phyloP scores from a whole-genome alignment of 2,113 vertebrate species.

The Myxocyprinus asiaticus region DNA sequence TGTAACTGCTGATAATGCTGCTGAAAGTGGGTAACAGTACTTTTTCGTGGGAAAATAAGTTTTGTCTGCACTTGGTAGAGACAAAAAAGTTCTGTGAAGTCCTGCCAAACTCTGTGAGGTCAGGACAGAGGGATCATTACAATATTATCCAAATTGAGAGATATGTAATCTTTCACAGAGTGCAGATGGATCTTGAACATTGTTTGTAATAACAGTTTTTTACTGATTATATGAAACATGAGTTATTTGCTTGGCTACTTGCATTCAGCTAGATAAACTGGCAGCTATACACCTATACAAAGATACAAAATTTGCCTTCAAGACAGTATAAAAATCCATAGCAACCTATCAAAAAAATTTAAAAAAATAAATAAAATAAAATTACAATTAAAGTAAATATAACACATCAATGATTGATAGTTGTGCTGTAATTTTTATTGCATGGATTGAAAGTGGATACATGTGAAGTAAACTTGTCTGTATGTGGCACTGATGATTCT shows the following conservation, averaged over 20 bases:
- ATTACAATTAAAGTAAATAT: constrained; percentile 35
- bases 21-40: neutral
- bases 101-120: too few relatives aligned
- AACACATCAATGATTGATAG: constrained; percentile 42
- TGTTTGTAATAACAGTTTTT: neutral
- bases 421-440: constrained; percentile 74
- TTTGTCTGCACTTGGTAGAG: neutral
- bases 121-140: too few relatives aligned
- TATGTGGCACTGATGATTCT: constrained; percentile 50
- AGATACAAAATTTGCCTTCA: neutral
- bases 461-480: constrained; percentile 55
- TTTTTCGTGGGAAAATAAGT: neutral
- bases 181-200: too few relatives aligned
- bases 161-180: too few relatives aligned
- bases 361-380: too few relatives aligned
- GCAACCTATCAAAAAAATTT: neutral
- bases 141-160: too few relatives aligned
- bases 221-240: neutral
- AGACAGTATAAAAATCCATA: neutral
- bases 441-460: constrained; percentile 67
- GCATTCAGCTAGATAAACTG: neutral
- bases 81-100: too few relatives aligned
- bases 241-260: neutral
- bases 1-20: too few relatives aligned
- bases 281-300: neutral